Percentiles rank a stretch among this genome's conserved stretches.
Conservation (phyloP, 2,888 invertebrate genomes). For the Ceramica pisi region DNA sequence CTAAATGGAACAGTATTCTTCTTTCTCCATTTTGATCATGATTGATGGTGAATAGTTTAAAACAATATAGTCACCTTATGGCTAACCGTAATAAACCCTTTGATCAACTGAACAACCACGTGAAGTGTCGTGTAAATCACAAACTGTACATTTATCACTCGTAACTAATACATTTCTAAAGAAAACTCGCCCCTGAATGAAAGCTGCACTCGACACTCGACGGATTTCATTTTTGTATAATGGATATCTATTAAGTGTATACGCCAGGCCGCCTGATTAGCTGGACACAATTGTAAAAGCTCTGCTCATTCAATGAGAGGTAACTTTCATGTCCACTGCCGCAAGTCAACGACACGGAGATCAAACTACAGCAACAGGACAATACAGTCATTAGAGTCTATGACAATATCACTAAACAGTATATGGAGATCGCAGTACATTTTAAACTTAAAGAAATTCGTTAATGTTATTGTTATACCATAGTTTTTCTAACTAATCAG, state of each 20-base stretch:
- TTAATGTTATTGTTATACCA: neutral
- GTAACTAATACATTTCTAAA: constrained; percentile 42
- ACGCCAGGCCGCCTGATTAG: constrained; percentile 26
- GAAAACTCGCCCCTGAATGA: constrained; percentile 43
- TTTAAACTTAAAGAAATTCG: too few relatives aligned
- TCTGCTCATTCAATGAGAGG: constrained; percentile 17
- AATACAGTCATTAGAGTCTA: neutral
- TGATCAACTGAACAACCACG: neutral
- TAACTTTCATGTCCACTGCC: constrained; percentile 6
- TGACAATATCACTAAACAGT: neutral
- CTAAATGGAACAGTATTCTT: neutral
- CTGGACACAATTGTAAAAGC: constrained; percentile 29
- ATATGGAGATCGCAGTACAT: neutral
- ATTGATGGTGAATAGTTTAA: too few relatives aligned
- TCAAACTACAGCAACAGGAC: neutral
- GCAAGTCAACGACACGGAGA: neutral
- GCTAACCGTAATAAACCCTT: neutral
- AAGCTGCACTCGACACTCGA: constrained; percentile 28
- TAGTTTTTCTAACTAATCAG: neutral
- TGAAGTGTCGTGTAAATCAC: constrained; percentile 12
- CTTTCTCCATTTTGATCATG: neutral
- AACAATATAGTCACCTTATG: neutral
- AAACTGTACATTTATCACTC: constrained; percentile 32
- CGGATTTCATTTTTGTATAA: constrained; percentile 32
- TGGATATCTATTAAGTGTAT: constrained; percentile 28